Conservation (phyloP, 2,113 vertebrate species). For the Maccullochella peelii region DNA sequence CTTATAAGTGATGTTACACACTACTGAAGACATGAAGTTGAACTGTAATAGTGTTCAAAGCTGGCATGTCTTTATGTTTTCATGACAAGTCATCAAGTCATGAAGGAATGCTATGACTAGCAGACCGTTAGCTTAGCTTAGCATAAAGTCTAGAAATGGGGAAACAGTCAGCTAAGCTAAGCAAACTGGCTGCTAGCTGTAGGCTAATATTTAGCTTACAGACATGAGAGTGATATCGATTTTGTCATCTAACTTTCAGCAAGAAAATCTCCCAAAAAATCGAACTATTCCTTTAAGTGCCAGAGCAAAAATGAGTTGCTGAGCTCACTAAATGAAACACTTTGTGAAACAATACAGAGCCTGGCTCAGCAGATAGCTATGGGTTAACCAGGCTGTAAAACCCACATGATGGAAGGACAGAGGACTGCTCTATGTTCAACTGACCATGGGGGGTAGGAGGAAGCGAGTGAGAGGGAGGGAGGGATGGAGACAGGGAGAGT, state of each 20-base stretch:
- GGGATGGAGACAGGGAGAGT: slow-evolving; percentile 56
- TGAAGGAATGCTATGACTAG: background rate
- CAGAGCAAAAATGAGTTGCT: background rate
- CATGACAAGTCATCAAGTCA: background rate
- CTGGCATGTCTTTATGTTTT: background rate
- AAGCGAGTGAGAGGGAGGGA: slow-evolving; percentile 41
- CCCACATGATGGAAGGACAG: slow-evolving; percentile 69
- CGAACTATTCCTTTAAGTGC: background rate
- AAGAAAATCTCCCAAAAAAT: background rate
- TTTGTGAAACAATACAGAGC: slow-evolving; percentile 28
- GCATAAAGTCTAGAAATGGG: no score
- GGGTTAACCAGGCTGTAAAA: slow-evolving; percentile 66
- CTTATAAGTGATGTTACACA: background rate
- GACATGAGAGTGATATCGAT: background rate
- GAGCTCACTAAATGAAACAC: slow-evolving; percentile 1
- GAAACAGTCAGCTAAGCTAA: background rate
- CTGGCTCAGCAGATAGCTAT: slow-evolving; percentile 41
- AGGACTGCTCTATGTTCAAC: slow-evolving; percentile 62
- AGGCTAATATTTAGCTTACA: background rate
- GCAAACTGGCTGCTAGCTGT: background rate
- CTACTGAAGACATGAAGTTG: background rate
- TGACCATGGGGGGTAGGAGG: slow-evolving; percentile 64
- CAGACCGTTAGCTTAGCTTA: no score
- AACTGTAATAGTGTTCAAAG: background rate
- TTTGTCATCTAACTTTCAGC: background rate